Evolutionary conservation across 2,797 vertebrate genomes (phyloP).

Genomic region (Dermochelys coriacea): DNA sequence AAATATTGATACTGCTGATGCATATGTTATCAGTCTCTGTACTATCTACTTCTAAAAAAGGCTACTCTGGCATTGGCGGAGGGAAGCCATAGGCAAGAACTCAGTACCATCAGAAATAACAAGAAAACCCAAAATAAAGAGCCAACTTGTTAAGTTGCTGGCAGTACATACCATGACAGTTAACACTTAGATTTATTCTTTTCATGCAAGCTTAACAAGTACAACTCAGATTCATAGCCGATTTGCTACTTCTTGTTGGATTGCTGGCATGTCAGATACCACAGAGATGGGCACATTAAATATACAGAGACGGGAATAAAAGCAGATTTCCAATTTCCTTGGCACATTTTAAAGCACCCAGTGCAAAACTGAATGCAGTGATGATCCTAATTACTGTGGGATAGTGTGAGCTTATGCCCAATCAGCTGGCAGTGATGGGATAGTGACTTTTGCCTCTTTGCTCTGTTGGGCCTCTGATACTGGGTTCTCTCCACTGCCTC

Average conservation of each 20-base stretch:
- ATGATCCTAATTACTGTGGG: neutral
- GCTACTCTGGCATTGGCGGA: neutral
- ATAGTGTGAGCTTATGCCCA: neutral
- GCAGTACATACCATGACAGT: neutral
- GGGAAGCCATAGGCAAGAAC: neutral
- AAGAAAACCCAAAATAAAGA: neutral
- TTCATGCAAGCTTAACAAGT: neutral
- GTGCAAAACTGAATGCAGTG: neutral
- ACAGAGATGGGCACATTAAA: neutral
- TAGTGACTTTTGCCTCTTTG: neutral
- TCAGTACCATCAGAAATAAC: neutral
- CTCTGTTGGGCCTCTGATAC: rapidly evolving
- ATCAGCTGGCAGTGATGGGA: neutral
- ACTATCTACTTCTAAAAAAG: neutral
- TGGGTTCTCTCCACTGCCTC: neutral
- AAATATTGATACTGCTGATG: neutral
- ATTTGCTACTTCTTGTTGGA: neutral
- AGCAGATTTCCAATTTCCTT: neutral
- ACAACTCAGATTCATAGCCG: neutral
- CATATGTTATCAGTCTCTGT: rapidly evolving
- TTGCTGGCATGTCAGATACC: neutral
- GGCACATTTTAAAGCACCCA: neutral
- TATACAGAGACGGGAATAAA: neutral
- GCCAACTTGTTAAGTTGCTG: neutral
- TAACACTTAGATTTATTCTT: neutral